Evolutionary conservation across 1,140 invertebrate species (phyloP), one percentile per base, ranked within the genome.

Genomic region (Drosophila watanabei): DNA sequence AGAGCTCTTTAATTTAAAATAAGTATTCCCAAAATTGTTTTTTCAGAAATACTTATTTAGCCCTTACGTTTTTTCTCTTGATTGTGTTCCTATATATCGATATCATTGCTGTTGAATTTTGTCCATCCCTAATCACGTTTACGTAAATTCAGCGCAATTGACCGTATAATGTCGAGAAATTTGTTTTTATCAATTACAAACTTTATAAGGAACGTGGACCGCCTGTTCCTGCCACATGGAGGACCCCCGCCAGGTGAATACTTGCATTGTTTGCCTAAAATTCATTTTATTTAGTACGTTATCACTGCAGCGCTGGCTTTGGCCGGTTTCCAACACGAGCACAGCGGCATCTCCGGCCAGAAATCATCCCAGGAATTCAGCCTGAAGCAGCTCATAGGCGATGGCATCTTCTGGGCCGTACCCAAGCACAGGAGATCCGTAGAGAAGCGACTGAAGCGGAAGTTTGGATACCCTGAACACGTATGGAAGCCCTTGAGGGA

Each of bases 321-420:
- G 24, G 76, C 78, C 54, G 81, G 76, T 8, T 60, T 91, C 20
- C 43, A 65, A 14, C 59, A 81, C 18, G 69, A 79, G 24, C 75
- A 75, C 33, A 64, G 33, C 11, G n/a, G 46, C 30, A 5, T 13
- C 4, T 24, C 9, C n/a, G 43, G n/a, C 58, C 70, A 16, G n/a
- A 64, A 32, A 32, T 20, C 30, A 5, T 14, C 56, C 46, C 64
- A 39, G 83, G 92, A 56, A 32, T 93, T 93, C 80, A 94, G 94
- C 30, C 51, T 97, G 5, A 95, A 95, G 82, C 94, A 96, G 69
- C 92, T 97, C 14, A 87, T 96, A 18, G 95, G 95, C 6, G 95
- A 97, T 94, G 96, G 96, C n/a, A 95, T 98, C 90, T 82, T 98
- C 18, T 96, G 95, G 94, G 97, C 95, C 66, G 97, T 97, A 4